Percentiles rank a stretch among this genome's conserved stretches.
phyloP scores from a whole-genome alignment of 2,797 vertebrate genomes.

The Synanceia verrucosa region DNA sequence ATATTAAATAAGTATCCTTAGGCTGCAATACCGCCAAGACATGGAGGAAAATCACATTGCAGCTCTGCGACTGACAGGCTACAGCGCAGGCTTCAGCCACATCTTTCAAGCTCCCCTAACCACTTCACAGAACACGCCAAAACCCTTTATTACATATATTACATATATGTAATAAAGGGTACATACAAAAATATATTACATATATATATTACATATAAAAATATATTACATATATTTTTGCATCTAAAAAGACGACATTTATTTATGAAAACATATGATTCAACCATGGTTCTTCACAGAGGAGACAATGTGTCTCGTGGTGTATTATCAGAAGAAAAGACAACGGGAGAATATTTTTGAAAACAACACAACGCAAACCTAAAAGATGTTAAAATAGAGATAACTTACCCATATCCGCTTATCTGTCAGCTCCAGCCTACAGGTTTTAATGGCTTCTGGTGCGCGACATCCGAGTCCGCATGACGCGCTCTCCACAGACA shows the following conservation, averaged over 20 bases:
- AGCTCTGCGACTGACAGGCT: conserved; percentile 65
- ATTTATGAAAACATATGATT: conserved; percentile 6
- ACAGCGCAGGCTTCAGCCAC: conserved; percentile 43
- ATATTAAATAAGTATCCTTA: conserved; percentile 4
- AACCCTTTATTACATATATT: background rate
- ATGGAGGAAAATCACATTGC: conserved; percentile 56
- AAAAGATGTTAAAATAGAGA: conserved; percentile 6
- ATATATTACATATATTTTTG: too few species aligned
- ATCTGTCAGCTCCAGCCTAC: conserved; percentile 80
- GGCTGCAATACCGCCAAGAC: conserved; percentile 26
- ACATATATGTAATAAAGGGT: too few species aligned
- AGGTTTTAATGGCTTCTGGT: conserved; percentile 80
- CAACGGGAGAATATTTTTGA: background rate
- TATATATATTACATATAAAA: too few species aligned
- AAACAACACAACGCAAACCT: conserved; percentile 13
- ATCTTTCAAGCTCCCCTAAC: conserved; percentile 46
- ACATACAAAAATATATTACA: too few species aligned
- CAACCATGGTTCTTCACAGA: background rate
- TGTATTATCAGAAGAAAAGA: background rate
- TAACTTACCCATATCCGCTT: conserved; percentile 84
- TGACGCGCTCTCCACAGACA: conserved; percentile 79
- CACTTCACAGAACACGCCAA: conserved; percentile 26
- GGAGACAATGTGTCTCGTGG: background rate
- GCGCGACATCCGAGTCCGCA: conserved; percentile 80
- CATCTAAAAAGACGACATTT: background rate